Conservation (phyloP, 2,888 invertebrate genomes). For the Ernsta delagoae region DNA sequence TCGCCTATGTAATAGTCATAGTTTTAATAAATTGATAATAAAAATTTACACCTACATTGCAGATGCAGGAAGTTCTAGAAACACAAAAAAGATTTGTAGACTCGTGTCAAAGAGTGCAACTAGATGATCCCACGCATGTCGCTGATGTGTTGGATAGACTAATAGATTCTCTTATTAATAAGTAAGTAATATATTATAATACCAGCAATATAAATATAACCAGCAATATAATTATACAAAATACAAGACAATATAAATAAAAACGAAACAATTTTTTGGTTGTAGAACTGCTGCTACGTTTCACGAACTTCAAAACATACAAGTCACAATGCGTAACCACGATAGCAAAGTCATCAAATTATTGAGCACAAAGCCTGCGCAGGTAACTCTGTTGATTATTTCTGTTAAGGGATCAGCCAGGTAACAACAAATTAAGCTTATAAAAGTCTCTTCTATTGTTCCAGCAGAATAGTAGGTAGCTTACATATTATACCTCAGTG, state of each 20-base stretch:
- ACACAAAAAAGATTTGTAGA: constrained; percentile 87
- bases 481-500: too few species aligned
- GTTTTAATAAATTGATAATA: too few species aligned
- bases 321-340: constrained; percentile 75
- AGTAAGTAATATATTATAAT: constrained; percentile 66
- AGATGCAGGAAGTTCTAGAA: constrained; percentile 85
- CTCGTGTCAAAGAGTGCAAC: constrained; percentile 87
- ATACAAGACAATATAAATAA: neutral
- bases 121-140: constrained; percentile 86
- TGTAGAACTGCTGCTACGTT: constrained; percentile 83
- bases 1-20: too few species aligned
- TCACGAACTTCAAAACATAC: constrained; percentile 83
- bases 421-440: too few species aligned
- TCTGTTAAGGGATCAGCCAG: too few species aligned
- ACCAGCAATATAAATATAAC: too few species aligned
- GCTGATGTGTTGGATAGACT: constrained; percentile 86
- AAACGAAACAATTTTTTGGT: constrained; percentile 41
- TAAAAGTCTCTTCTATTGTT: too few species aligned
- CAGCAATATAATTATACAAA: neutral
- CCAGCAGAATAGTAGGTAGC: too few species aligned
- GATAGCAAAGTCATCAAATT: constrained; percentile 71
- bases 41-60: constrained; percentile 42
- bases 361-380: constrained; percentile 60
- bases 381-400: constrained; percentile 38
- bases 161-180: constrained; percentile 86